Percentiles rank a stretch among this genome's conserved stretches.
Conservation (phyloP, 2,797 vertebrate species). For the Diplodus sargus region DNA sequence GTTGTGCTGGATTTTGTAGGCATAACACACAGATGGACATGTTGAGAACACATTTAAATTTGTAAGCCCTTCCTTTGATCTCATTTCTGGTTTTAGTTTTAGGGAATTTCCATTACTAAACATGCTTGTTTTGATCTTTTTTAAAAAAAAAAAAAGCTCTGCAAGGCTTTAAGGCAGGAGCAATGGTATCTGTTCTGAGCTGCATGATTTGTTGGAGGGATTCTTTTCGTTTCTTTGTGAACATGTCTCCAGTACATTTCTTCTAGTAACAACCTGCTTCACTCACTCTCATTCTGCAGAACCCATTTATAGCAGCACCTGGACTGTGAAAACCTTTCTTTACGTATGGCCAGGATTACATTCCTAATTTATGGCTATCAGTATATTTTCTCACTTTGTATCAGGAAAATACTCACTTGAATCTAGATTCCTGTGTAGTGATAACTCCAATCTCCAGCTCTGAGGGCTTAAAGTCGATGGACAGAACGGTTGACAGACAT, state of each 20-base stretch:
- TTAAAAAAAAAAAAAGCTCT: background rate
- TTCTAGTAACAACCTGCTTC: background rate
- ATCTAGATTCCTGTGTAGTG: constrained; percentile 89
- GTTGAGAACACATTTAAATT: constrained; percentile 12
- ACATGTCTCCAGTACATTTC: background rate
- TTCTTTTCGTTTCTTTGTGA: background rate
- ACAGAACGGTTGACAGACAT: constrained; percentile 92
- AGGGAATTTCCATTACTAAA: constrained; percentile 45
- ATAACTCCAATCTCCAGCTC: constrained; percentile 94
- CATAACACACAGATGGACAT: background rate
- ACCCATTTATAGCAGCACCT: background rate
- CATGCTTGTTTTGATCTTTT: constrained; percentile 7
- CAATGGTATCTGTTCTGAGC: background rate
- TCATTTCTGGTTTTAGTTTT: constrained; percentile 28
- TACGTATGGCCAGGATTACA: background rate
- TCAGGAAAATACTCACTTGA: constrained; percentile 85
- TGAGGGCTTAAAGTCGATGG: constrained; percentile 95
- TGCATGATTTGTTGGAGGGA: background rate
- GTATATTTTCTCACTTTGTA: background rate
- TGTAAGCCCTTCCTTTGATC: constrained; percentile 34
- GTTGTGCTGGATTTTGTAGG: constrained; percentile 5
- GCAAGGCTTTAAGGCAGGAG: background rate
- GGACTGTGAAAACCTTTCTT: background rate
- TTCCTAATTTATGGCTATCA: background rate
- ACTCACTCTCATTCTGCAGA: background rate